These are phyloP conservation scores for Rhyacichthys aspro DNA, from an alignment of 2,797 vertebrate genomes.

Conservation along the genomic window DNA sequence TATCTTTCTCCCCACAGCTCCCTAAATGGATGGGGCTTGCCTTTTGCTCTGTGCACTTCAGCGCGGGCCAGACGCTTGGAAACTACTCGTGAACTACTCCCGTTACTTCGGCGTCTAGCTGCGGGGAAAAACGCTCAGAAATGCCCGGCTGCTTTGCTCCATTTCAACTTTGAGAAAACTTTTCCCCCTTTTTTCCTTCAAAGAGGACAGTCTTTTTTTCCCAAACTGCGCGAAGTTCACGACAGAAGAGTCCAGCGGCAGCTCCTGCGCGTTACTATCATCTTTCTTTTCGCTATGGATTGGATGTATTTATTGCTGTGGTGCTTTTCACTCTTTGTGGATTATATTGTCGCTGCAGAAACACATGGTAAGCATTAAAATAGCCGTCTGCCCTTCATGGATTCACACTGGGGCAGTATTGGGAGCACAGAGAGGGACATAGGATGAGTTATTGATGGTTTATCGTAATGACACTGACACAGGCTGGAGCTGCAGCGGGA, in stretches of 20 bases:
- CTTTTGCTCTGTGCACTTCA: constrained; percentile 76
- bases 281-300: constrained; percentile 75
- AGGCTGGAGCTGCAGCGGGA: constrained; percentile 7
- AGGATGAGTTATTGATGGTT: constrained; percentile 13
- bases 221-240: constrained; percentile 49
- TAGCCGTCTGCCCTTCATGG: constrained; percentile 8
- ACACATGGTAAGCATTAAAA: constrained; percentile 73
- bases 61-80: constrained; percentile 77
- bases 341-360: constrained; percentile 71
- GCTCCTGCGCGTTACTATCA: constrained; percentile 47
- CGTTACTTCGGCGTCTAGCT: constrained; percentile 60
- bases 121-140: constrained; percentile 56
- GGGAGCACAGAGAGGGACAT: background rate
- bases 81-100: constrained; percentile 71
- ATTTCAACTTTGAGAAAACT: constrained; percentile 64
- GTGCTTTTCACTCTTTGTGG: constrained; percentile 77
- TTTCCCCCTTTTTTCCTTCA: constrained; percentile 58
- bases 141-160: constrained; percentile 66
- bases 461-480: constrained; percentile 4
- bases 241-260: constrained; percentile 65
- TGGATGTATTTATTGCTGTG: constrained; percentile 79
- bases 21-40: constrained; percentile 77
- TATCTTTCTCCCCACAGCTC: constrained; percentile 60
- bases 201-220: constrained; percentile 50
- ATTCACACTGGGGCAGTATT: background rate